These are phyloP conservation scores for Ahaetulla prasina DNA, from an alignment of 2,113 vertebrate genomes.

Conservation along the genomic window DNA sequence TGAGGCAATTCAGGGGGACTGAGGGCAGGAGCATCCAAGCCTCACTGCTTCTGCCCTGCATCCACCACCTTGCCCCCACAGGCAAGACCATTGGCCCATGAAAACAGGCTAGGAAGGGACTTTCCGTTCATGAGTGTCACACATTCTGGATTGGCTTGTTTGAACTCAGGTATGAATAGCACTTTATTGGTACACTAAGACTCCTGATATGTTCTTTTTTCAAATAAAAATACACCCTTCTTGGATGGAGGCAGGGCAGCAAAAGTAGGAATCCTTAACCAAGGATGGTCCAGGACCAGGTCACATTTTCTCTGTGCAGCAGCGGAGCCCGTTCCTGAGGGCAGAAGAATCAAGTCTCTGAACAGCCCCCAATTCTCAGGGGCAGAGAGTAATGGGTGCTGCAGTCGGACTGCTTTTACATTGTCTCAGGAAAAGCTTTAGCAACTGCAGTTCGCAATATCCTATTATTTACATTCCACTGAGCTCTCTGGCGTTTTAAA, in stretches of 20 bases:
- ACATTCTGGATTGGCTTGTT: neutral
- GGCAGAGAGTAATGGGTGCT: no score
- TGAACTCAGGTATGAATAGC: neutral
- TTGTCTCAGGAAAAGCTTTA: slow-evolving; percentile 20
- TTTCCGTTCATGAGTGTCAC: neutral
- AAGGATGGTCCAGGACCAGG: neutral
- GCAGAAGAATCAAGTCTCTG: neutral
- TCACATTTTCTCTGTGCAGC: neutral
- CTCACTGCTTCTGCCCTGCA: neutral
- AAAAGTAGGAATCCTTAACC: neutral
- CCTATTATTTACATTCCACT: neutral
- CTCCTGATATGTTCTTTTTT: neutral
- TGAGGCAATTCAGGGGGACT: neutral
- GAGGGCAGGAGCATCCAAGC: neutral
- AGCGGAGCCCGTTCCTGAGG: neutral
- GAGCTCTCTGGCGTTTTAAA: neutral
- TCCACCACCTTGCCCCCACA: neutral
- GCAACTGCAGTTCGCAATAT: neutral
- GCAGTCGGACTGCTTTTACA: neutral
- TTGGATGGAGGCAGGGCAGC: neutral
- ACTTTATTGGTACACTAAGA: neutral
- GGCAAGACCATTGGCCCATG: neutral
- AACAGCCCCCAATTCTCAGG: neutral
- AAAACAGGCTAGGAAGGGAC: neutral
- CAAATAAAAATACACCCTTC: neutral